Base-by-base conservation (phyloP, 2,888 invertebrate species). In the Drosophila picticornis region DNA sequence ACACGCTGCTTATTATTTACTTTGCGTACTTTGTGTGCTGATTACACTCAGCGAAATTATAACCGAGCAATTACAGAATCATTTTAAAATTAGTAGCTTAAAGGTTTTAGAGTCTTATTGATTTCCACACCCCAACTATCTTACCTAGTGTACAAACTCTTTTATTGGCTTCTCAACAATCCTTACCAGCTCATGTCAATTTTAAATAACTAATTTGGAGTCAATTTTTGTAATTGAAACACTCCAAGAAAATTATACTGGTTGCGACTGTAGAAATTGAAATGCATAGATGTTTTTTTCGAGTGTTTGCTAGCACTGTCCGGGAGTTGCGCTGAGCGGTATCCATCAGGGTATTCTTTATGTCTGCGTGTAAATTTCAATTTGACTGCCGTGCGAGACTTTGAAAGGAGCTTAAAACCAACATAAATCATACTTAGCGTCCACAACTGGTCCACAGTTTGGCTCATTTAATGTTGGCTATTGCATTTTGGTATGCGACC, bases 341-440 rank as follows among this genome's bases (percentile, higher is more conserved):
- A 71, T 73, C 64, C 84, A 57, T 67, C 80, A 77, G 70, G 77
- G 83, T 53, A 71, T 68, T 59, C 68, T 78, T 63, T 72, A 62
- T 68, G 63, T 72, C 68, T 70, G 69, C 72, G 75, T 80, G 79
- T 86, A 83, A 90, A 82, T 85, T 84, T 83, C 83, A 90, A 90
- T 90, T 90, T 89, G 84, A 86, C 75, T 88, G 81, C 80, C 81
- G 68, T 75, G 80, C 73, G 58, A 71, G 73, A 77, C 76, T 79
- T 83, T 80, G 77, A 80, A 83, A 82, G 82, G 71, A 78, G 79
- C 82, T 86, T 88, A 81, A 85, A 80, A 66, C 67, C 87, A 83
- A 79, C 86, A 91, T 89, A 89, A 89, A 89, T 89, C 89, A 89
- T 81, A 83, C 86, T 86, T 84, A 84, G 90, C 80, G 84, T 75